Base-by-base conservation (phyloP, 2,113 vertebrate genomes). In the Donacobius atricapilla region DNA sequence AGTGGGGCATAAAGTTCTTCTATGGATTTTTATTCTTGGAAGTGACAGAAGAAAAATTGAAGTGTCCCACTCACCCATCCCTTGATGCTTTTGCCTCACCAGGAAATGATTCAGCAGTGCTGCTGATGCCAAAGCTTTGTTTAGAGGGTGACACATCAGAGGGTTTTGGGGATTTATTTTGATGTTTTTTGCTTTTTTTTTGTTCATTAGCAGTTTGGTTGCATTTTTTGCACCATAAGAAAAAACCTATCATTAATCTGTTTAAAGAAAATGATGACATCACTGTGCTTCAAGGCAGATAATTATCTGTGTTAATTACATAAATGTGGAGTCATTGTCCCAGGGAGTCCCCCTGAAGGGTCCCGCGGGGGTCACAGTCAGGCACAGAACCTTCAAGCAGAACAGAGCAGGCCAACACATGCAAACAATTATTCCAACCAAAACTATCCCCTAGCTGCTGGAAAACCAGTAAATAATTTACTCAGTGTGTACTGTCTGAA, bases 401-500 rank as follows among this genome's bases (percentile, higher is more conserved):
- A 89, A 37, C 56, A 54, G 70, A 88, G 23, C 42, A 50, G 54
- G 27, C 42, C 75, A 92, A 63, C 5, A n/a, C 33, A 66, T 63
- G 39, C 42, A 77, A 80, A 37, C 56, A 68, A 22, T 85, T 90
- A 69, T 80, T 83, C 71, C 60, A 57, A 48, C 21, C 27, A 33
- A 68, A 93, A 75, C 56, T 18, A 66, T 56, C 80, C 44, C 16
- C 64, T 47, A 14, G 60, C 83, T 93, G 76, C 77, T 86, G 85
- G 63, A 24, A 50, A 78, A 72, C 35, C 70, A 48, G 68, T 89
- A 66, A 94, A 93, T 93, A 70, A 87, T 83, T 92, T 65, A 92
- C 76, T 90, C 33, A 4, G 37, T 20, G 58, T 81, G 51, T 73
- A n/a, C 58, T n/a, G 2, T 81, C 66, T 90, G 83, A 89, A 84